phyloP scores from a whole-genome alignment of 2,113 vertebrate genomes.

The Archilochus colubris region DNA sequence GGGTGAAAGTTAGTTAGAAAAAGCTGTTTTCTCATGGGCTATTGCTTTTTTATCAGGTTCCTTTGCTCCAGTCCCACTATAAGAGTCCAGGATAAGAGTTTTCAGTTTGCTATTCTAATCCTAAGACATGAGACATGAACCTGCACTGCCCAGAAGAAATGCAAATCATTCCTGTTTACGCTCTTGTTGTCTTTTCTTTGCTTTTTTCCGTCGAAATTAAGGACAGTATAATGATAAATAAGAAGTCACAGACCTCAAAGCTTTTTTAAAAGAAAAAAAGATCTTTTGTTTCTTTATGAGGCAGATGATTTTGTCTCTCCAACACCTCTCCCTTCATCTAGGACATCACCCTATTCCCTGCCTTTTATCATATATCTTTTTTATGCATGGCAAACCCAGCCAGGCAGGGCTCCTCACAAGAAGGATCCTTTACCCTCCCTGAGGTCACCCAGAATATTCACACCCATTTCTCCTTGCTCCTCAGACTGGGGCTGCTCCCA shows the following conservation, averaged over 20 bases:
- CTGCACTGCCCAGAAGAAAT: background rate
- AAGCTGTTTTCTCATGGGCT: background rate
- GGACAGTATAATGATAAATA: background rate
- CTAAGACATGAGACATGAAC: background rate
- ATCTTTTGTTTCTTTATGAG: background rate
- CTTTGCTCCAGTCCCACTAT: background rate
- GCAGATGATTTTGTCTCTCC: background rate
- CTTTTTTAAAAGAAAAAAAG: background rate
- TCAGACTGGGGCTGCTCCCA: background rate
- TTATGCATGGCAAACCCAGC: background rate
- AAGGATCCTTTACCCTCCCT: background rate
- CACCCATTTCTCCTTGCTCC: background rate
- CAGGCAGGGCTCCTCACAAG: background rate
- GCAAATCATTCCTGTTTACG: background rate
- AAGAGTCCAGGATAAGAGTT: background rate
- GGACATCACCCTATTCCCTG: background rate
- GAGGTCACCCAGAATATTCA: background rate
- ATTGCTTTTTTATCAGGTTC: background rate
- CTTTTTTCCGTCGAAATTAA: background rate
- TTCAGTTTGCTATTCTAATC: background rate
- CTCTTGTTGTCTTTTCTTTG: background rate
- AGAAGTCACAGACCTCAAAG: background rate
- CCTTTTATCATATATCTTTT: background rate
- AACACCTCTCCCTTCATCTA: background rate
- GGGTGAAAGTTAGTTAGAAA: background rate